Percentiles rank a stretch among this genome's conserved stretches.
Conservation (phyloP, 2,888 invertebrate species). For the Papilio gigon region DNA sequence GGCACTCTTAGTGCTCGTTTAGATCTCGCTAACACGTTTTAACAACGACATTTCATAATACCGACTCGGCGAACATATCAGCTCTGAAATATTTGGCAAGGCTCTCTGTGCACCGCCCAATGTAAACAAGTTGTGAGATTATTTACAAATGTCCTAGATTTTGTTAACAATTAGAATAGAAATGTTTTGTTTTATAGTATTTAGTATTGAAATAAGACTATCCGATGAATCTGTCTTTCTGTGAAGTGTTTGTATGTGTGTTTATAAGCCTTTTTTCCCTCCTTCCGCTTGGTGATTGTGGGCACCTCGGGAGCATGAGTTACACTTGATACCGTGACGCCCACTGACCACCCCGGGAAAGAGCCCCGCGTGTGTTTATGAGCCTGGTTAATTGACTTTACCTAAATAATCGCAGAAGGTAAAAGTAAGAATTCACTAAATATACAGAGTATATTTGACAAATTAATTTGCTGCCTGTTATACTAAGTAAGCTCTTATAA, state of each 20-base stretch:
- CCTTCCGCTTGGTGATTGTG: too few relatives aligned
- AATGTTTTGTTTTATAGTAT: not conserved
- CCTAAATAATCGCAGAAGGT: too few relatives aligned
- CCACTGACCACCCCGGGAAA: too few relatives aligned
- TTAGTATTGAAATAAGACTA: too few relatives aligned
- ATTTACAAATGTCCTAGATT: not conserved
- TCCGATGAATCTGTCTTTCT: not conserved
- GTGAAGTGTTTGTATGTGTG: too few relatives aligned
- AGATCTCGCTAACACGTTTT: slow-evolving; percentile 25
- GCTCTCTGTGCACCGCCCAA: slow-evolving; percentile 6
- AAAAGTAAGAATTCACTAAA: too few relatives aligned
- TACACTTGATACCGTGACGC: too few relatives aligned
- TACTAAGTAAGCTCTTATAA: not conserved
- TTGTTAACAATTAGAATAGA: slow-evolving; percentile 3
- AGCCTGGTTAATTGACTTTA: too few relatives aligned
- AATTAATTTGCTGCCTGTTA: not conserved
- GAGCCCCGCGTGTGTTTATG: too few relatives aligned
- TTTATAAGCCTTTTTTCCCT: too few relatives aligned
- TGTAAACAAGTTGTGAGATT: slow-evolving; percentile 20
- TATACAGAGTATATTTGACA: too few relatives aligned
- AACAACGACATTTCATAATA: slow-evolving; percentile 29
- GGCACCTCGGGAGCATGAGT: too few relatives aligned
- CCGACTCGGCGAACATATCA: slow-evolving; percentile 2
- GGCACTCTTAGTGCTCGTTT: slow-evolving; percentile 22
- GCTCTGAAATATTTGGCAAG: slow-evolving; percentile 22